These are phyloP conservation scores for Monochamus alternatus DNA, from an alignment of 2,888 invertebrate species.

Conservation along the genomic window DNA sequence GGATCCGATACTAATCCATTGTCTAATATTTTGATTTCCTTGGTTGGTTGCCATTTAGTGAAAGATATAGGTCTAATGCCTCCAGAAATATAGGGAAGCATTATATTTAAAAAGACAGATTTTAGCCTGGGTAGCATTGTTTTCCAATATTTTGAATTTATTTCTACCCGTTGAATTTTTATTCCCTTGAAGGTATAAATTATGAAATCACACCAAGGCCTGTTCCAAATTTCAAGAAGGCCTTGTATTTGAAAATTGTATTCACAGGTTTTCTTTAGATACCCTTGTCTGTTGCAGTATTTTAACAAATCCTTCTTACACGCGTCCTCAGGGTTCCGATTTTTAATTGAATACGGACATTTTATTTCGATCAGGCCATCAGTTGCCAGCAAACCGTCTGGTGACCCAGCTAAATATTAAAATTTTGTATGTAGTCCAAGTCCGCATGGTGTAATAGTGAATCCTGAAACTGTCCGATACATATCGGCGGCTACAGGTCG, in stretches of 20 bases:
- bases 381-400: neutral
- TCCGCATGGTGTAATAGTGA: neutral
- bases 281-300: neutral
- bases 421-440: neutral
- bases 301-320: neutral
- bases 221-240: neutral
- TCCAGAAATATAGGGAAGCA: neutral
- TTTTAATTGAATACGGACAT: neutral
- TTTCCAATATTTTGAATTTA: neutral
- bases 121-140: neutral
- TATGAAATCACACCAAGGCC: neutral
- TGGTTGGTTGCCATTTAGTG: neutral
- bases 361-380: neutral
- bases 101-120: neutral
- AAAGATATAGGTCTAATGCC: neutral
- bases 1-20: neutral
- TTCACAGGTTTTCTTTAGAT: neutral
- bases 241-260: neutral
- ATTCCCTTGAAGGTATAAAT: conserved; percentile 6
- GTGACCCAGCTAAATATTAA: neutral
- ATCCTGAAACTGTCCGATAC: too few relatives aligned
- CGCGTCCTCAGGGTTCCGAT: neutral
- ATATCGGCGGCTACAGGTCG: too few relatives aligned
- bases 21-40: neutral
- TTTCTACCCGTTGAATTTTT: neutral